These are phyloP conservation scores for Trichechus manatus DNA, from an alignment of 2,113 vertebrate genomes.

Conservation along the genomic window DNA sequence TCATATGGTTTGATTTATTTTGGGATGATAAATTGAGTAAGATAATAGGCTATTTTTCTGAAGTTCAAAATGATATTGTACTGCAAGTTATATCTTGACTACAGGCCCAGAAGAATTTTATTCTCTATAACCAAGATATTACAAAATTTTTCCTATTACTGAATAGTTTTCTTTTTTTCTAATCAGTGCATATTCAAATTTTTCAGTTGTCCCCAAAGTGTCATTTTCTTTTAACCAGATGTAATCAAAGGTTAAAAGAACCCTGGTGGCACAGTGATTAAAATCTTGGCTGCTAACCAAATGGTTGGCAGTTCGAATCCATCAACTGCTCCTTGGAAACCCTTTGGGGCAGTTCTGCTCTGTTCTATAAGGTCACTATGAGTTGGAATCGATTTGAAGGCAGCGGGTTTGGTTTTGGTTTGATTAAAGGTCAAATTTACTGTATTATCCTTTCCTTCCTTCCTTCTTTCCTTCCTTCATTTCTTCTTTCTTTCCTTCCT, in stretches of 20 bases:
- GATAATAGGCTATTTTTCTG: not conserved
- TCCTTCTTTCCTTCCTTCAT: fast-evolving
- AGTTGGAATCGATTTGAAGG: too few species aligned
- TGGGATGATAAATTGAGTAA: not conserved
- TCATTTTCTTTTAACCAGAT: not conserved
- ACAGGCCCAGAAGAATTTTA: not conserved
- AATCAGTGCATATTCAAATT: not conserved
- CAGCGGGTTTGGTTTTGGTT: too few species aligned
- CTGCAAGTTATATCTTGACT: not conserved
- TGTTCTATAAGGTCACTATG: too few species aligned
- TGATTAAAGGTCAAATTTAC: not conserved
- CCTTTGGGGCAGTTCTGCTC: too few species aligned
- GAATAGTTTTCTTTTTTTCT: not conserved
- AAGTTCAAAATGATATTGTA: not conserved
- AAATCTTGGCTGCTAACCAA: too few species aligned
- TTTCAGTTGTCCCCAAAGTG: not conserved
- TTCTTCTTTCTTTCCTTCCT: not conserved
- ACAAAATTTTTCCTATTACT: not conserved
- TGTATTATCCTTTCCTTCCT: too few species aligned
- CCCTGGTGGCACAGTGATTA: too few species aligned
- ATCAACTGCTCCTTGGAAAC: too few species aligned
- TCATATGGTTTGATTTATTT: not conserved
- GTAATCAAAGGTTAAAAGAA: not conserved
- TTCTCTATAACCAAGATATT: not conserved
- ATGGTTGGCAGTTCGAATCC: too few species aligned